Evolutionary conservation across 2,888 invertebrate species (phyloP).

Genomic region (Metellina segmentata): DNA sequence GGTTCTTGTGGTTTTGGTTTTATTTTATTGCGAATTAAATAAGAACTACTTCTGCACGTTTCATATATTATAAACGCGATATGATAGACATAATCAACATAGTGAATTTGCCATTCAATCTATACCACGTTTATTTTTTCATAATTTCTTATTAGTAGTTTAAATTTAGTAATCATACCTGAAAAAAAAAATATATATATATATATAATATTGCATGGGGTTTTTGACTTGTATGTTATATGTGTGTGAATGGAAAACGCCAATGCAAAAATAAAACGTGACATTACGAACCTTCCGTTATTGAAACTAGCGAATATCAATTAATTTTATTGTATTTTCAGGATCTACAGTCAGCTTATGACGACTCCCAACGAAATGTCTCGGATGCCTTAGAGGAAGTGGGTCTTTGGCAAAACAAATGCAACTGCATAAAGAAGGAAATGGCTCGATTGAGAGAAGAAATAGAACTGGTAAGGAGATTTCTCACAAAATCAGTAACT

Average conservation of each 20-base stretch:
- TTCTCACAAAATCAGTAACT: neutral
- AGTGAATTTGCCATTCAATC: no score
- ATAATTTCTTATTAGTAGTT: no score
- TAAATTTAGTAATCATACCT: no score
- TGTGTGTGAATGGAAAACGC: neutral
- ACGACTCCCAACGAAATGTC: conserved; percentile 96
- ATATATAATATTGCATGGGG: no score
- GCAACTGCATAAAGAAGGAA: conserved; percentile 93
- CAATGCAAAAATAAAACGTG: neutral
- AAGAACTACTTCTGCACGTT: no score
- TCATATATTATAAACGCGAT: no score
- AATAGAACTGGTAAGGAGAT: conserved; percentile 86
- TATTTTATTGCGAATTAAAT: no score
- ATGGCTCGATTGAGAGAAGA: conserved; percentile 97
- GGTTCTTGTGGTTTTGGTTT: no score
- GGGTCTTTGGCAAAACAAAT: conserved; percentile 92
- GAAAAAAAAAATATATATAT: no score
- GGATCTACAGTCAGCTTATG: conserved; percentile 97
- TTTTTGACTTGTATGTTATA: no score
- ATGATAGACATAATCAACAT: no score
- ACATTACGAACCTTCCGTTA: neutral
- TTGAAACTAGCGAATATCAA: conserved; percentile 2
- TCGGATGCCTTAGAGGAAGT: conserved; percentile 96
- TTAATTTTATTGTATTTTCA: conserved; percentile 26
- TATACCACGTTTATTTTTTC: no score